Base-by-base conservation (phyloP, 53 echinoderm and acorn worm species). In the Stichopus horrens region DNA sequence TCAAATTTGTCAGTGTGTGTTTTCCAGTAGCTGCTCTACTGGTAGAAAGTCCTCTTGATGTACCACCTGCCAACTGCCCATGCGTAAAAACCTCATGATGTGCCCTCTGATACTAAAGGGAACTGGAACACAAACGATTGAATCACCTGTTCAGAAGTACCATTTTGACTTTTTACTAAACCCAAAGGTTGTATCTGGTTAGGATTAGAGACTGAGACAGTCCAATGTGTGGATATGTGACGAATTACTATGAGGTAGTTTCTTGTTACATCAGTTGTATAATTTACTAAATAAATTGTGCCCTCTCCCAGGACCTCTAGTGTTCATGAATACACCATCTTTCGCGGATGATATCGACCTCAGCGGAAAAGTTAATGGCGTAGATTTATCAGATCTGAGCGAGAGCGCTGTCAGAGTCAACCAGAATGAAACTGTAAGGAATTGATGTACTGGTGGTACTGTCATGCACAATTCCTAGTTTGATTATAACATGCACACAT, bases 381-480 rank as follows among this genome's bases (percentile, higher is more conserved):
- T 74, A 53, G 87, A 87, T 75, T 53, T 87, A 4, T 74, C 74
- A 56, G 75, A 87, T 55, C 21, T 87, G 54, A 75, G 74, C 37
- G 21, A 74, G 8, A 54, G 52, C n/a, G 19, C 87, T 5, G 71
- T 87, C 75, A 87, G 87, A 75, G 8, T 54, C 22, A 75, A 87
- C 51, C 74, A 87, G 54, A 87, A 87, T 75, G 87, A 74, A 55
- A 87, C 87, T 56, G 87, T 87, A 87, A 87, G 87, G 71, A 16
- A n/a, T 37, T 71, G 10, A 10, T n/a, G 71, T 71, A 20, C 18
- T 18, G 4, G 0, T 71, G 71, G 8, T 13, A 7, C n/a, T 71
- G 71, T 71, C 71, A 4, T 16, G 16, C 11, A 13, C 63, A 37
- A 16, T 71, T 71, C 0, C 0, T 71, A 18, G 20, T 71, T n/a